Conservation (phyloP, 2,888 invertebrate genomes). For the Oligia fasciuncula region DNA sequence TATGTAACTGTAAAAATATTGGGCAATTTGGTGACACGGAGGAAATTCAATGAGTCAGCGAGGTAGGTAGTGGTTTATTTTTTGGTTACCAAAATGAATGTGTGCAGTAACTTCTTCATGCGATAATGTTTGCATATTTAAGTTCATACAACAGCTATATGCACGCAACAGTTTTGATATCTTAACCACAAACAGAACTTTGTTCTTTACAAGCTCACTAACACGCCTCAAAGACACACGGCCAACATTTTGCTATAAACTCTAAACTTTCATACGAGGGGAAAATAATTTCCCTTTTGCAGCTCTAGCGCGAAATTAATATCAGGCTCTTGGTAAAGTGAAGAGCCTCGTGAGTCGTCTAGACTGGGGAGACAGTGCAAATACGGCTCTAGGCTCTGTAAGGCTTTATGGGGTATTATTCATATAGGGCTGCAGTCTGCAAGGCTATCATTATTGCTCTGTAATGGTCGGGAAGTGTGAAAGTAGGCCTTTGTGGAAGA, state of each 20-base stretch:
- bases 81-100: neutral
- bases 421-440: conserved; percentile 23
- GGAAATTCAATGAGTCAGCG: neutral
- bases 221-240: neutral
- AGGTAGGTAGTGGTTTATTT: neutral
- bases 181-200: conserved; percentile 7
- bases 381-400: conserved; percentile 35
- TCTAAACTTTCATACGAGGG: conserved; percentile 33
- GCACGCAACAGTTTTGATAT: neutral
- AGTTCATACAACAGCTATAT: neutral
- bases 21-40: neutral
- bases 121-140: neutral
- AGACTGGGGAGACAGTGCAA: conserved; percentile 57
- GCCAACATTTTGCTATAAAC: conserved; percentile 19
- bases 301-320: conserved; percentile 53
- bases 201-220: conserved; percentile 4
- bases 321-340: conserved; percentile 51
- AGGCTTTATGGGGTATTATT: conserved; percentile 35
- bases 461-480: conserved; percentile 27
- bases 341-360: conserved; percentile 57
- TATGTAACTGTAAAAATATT: conserved; percentile 3
- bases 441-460: conserved; percentile 39
- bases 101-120: neutral
- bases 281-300: conserved; percentile 54
- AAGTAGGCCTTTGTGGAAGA: conserved; percentile 23